Evolutionary conservation across 1,140 invertebrate genomes (phyloP), one percentile per base, ranked within the genome.

Genomic region (Augochlora pura): DNA sequence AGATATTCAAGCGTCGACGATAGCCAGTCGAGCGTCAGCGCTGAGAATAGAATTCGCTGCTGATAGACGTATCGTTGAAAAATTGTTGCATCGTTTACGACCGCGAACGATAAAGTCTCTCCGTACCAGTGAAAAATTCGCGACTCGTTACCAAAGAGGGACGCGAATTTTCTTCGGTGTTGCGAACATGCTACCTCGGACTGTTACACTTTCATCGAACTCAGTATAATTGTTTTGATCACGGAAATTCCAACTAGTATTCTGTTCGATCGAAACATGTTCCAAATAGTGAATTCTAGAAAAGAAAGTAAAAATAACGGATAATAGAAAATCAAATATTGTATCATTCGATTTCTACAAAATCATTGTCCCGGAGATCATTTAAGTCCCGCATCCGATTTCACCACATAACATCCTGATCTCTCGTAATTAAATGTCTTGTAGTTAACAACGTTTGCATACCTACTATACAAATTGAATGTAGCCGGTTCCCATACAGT

Each of bases 381-480:
- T 46, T 46, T 46, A 46, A 46, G 12, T 46, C 42, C 8, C 9
- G 42, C 10, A 12, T 46, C 9, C 8, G 12, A 10, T 10, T 12
- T 46, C 42, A 12, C 42, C 32, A 32, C 4, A 32, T 32, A 10
- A 8, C 2, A 46, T 46, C 42, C 9, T 46, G 42, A 12, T 46
- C 12, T 46, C 42, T 46, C 14, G 2, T 46, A 12, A 12, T 12
- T 12, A 46, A 46, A 46, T 52, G 16, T 52, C 16, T 18, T 52
- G 49, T 18, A n/a, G n/a, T 7, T 7, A 8, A 57, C 18, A 57
- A 57, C 1, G 8, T n/a, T 21, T 60, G 63, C 70, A 18, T 82
- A 90, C 89, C 89, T 90, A 39, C 88, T 90, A 63, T 90, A 90
- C 18, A 90, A 75, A 64, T 90, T 89, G n/a, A 90, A 90, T 12